Base-by-base conservation (phyloP, 1,140 invertebrate genomes). In the Cyrtorhinus lividipennis region DNA sequence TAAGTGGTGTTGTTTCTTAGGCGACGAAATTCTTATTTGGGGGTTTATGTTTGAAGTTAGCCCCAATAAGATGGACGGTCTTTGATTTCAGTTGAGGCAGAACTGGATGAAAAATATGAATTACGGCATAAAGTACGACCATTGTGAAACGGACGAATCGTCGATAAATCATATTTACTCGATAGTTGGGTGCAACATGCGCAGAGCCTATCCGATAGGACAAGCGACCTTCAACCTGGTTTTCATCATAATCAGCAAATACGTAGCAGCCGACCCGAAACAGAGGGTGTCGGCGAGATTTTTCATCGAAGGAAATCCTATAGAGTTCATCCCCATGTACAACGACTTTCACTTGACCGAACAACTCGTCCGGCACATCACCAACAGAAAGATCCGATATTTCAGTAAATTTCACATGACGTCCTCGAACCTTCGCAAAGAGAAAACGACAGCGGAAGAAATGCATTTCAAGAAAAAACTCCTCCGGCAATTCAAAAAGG, bases 141-240 rank as follows among this genome's bases (percentile, higher is more conserved):
- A 53, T 20, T 53, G 20, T 20, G 48, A 53, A 53, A 20, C 20
- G 12, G 10, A 15, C 48, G 48, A 53, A 10, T 53, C 48, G 5
- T 53, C 48, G 20, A 22, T 53, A 15, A 12, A 22, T 20, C 48
- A 53, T 20, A 20, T 53, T 20, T 53, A 53, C 20, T 53, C 48
- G 8, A 53, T 53, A 8, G 20, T 22, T 20, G 48, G 48, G 5
- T 53, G 48, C 48, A 53, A 53, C 48, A 53, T 53, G 48, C 10
- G 20, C 10, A 5, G 5, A 5, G 48, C 8, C 48, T 53, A 53
- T 20, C 48, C 48, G 12, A 53, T 53, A 10, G 48, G 48, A 8
- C 48, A 53, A 20, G 48, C 48, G 10, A 53, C 48, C 20, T 53
- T 53, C 48, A 53, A 53, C 20, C 20, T 53, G 48, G 48, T 53